Percentiles rank a stretch among this genome's conserved stretches.
These are phyloP conservation scores for Addax nasomaculatus DNA, from an alignment of 2,113 vertebrate genomes.

Conservation along the genomic window DNA sequence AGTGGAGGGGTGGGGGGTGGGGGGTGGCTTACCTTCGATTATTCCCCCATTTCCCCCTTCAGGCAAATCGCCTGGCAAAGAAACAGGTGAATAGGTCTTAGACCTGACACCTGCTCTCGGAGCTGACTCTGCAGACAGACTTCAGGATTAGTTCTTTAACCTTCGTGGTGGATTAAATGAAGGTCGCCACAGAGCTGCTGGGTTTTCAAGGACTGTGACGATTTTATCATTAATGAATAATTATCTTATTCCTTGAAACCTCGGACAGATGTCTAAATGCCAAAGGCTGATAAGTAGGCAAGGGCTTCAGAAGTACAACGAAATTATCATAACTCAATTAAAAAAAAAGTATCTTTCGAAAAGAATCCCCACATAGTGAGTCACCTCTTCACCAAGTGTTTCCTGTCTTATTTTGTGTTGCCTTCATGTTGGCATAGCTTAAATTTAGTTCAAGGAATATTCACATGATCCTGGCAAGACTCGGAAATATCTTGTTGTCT, in stretches of 20 bases:
- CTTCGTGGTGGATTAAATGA: not conserved
- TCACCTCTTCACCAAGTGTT: too few species aligned
- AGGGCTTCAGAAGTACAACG: too few species aligned
- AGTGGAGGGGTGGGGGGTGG: rapidly evolving
- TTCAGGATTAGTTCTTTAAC: not conserved
- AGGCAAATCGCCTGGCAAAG: not conserved
- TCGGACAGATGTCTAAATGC: not conserved
- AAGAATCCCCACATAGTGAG: not conserved
- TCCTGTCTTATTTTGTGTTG: not conserved
- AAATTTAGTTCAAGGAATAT: not conserved
- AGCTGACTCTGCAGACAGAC: not conserved
- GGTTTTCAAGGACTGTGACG: not conserved
- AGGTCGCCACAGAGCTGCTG: not conserved
- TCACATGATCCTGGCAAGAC: not conserved
- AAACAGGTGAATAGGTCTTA: not conserved
- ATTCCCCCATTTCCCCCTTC: not conserved
- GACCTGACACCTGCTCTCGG: not conserved
- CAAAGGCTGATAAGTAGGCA: not conserved
- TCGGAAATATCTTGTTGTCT: not conserved
- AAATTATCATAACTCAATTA: not conserved
- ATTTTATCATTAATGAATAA: not conserved
- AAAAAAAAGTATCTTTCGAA: rapidly evolving
- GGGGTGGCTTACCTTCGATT: not conserved
- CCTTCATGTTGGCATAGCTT: not conserved
- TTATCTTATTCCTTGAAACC: not conserved